Conservation (phyloP, 2,797 vertebrate species). For the Tachyglossus aculeatus region DNA sequence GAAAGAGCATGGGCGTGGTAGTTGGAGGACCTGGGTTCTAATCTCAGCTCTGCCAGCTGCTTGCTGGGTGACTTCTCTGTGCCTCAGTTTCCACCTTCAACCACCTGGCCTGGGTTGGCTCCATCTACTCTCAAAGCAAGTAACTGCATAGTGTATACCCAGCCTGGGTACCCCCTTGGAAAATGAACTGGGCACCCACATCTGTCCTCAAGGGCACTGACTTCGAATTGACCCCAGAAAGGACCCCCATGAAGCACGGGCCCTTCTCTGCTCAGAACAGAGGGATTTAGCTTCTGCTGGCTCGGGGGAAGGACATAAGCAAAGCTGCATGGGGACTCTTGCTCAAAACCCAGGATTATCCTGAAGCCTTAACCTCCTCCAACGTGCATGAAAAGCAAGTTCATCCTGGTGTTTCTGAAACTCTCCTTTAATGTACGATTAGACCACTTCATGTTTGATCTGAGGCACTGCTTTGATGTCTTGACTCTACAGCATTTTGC, state of each 20-base stretch:
- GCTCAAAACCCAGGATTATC: not conserved
- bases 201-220: too few species aligned
- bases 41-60: too few species aligned
- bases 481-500: constrained; percentile 20
- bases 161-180: too few species aligned
- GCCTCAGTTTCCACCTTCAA: too few species aligned
- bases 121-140: too few species aligned
- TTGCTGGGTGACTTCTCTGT: too few species aligned
- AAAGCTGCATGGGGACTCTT: not conserved
- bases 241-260: not conserved
- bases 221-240: constrained; percentile 13
- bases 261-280: not conserved
- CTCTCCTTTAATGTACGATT: not conserved
- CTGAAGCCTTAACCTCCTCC: constrained; percentile 1
- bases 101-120: too few species aligned
- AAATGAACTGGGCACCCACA: too few species aligned
- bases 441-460: constrained; percentile 10
- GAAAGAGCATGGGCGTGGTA: too few species aligned
- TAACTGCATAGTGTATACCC: too few species aligned
- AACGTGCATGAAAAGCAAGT: not conserved
- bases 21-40: too few species aligned
- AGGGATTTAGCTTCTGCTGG: not conserved
- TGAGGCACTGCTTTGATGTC: constrained; percentile 19
- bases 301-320: not conserved
- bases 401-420: not conserved